phyloP scores from a whole-genome alignment of 1,140 invertebrate genomes.

The Caenorhabditis brenneri region DNA sequence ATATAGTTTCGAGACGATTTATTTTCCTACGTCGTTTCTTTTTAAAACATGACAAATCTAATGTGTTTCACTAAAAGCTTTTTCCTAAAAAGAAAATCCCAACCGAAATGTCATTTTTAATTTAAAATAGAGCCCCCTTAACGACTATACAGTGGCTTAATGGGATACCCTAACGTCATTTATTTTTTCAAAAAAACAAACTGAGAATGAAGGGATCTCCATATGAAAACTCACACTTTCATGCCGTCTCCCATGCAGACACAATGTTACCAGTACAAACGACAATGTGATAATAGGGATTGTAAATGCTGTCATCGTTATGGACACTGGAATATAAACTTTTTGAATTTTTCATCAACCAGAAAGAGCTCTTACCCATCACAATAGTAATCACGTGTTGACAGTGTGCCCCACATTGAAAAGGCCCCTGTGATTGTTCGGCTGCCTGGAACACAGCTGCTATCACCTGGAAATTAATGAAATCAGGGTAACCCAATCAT shows the following conservation, averaged over 20 bases:
- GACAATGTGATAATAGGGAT: not conserved
- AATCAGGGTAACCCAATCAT: not conserved
- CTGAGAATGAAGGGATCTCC: too few species aligned
- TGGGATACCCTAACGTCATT: too few species aligned
- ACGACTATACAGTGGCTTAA: too few species aligned
- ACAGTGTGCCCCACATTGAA: not conserved
- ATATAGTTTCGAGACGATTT: too few species aligned
- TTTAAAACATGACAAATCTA: too few species aligned
- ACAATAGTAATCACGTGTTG: not conserved
- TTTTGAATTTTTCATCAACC: not conserved
- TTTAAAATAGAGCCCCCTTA: too few species aligned
- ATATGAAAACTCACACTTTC: constrained; percentile 13
- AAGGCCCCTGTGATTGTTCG: not conserved
- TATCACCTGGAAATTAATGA: not conserved
- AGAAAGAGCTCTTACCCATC: not conserved
- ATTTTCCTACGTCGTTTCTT: too few species aligned
- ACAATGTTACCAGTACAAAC: not conserved
- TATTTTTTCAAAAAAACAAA: too few species aligned
- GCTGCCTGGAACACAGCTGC: not conserved
- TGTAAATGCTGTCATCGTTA: not conserved
- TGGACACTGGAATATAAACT: not conserved
- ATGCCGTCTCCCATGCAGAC: not conserved
- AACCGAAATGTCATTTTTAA: too few species aligned
- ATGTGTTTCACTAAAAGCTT: too few species aligned
- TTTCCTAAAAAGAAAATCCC: too few species aligned